Evolutionary conservation across 2,113 vertebrate species (phyloP), one percentile per base, ranked within the genome.

Genomic region (Colinus virginianus): DNA sequence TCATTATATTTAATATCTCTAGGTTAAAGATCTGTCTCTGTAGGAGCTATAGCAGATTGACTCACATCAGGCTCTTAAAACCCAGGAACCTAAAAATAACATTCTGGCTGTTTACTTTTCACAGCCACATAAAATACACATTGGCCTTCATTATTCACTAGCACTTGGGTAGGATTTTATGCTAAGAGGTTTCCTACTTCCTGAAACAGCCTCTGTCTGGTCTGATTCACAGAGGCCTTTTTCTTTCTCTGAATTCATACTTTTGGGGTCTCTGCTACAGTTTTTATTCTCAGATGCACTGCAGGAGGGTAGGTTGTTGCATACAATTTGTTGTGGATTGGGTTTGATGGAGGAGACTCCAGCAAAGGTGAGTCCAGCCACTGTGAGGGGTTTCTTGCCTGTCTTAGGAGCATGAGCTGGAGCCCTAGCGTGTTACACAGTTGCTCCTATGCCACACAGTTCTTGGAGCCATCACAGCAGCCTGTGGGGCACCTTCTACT

Each of bases 401-500:
- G 15, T 45, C 56, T 46, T 62, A 21, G 6, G 49, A 67, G 13
- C 10, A 3, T 5, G 15, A 75, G 22, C 66, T 43, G 69, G 30
- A 58, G 9, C 22, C 8, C 84, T 9, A 48, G n/a, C 42, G 32
- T 77, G 61, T 67, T 51, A 63, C 53, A 45, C 0, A 2, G 43
- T 26, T 26, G 22, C 66, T 43, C 1, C 0, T 48, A 5, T 16
- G 58, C 51, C 17, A 13, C 17, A 26, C 42, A 87, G 66, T 63
- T 53, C 69, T 88, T 69, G 74, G 51, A 84, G 83, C 86, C 91
- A 64, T 18, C 70, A 67, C 87, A 19, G 26, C 49, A 62, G 71
- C 51, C 90, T 81, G 67, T 42, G 12, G 84, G 92, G 84, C 72
- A 74, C 75, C 76, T 87, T 92, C 88, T 81, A 86, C 76, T 70